Conservation (phyloP, 2,113 vertebrate species). For the Heptranchias perlo region DNA sequence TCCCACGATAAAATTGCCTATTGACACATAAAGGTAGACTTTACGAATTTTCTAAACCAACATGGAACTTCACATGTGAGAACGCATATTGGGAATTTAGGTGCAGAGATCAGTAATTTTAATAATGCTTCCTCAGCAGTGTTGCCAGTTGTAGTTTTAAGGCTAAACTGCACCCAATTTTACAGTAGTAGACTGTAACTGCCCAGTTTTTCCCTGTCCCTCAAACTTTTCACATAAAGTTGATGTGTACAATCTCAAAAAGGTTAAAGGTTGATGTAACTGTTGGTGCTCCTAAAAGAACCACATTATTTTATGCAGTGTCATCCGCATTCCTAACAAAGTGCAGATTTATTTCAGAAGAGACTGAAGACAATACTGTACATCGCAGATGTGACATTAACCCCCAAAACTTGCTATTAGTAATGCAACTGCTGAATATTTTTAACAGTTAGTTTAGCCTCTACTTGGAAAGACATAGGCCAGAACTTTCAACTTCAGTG, state of each 20-base stretch:
- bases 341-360: background rate
- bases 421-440: background rate
- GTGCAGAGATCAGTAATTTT: background rate
- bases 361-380: background rate
- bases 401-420: too few relatives aligned
- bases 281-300: background rate
- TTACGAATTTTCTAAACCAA: background rate
- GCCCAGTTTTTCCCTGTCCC: background rate
- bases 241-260: background rate
- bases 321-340: background rate
- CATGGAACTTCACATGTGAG: background rate
- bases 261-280: background rate
- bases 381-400: background rate
- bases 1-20: background rate
- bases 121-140: background rate
- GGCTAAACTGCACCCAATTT: background rate
- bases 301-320: background rate
- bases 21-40: background rate
- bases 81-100: background rate
- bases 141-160: background rate
- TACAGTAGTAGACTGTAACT: background rate
- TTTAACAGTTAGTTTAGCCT: background rate
- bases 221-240: background rate
- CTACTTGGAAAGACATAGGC: background rate
- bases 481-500: background rate